Evolutionary conservation across 2,113 vertebrate genomes (phyloP).

Genomic region (Cavia aperea): DNA sequence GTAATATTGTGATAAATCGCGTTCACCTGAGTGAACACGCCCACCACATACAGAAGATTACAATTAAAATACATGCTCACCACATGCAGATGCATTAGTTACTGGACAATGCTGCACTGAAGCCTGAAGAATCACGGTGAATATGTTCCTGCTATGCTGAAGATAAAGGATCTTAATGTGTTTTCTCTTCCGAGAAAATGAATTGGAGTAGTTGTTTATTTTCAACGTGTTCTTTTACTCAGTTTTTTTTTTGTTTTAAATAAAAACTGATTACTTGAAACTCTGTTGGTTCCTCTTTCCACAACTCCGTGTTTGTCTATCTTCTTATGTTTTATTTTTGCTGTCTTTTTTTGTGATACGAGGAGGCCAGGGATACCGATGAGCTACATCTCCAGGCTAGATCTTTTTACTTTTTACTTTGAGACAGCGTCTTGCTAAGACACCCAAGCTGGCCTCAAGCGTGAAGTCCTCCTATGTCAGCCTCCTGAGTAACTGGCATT

Average conservation of each 20-base stretch:
- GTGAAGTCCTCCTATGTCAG: not conserved
- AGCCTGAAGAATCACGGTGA: not conserved
- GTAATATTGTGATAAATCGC: not conserved
- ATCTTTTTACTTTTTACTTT: not conserved
- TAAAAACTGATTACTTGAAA: not conserved
- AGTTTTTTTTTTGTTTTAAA: constrained; percentile 26
- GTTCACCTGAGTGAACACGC: not conserved
- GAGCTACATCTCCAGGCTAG: not conserved
- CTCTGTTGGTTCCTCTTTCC: not conserved
- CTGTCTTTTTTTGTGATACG: not conserved
- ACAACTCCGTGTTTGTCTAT: not conserved
- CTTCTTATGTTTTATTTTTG: not conserved
- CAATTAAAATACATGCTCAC: not conserved
- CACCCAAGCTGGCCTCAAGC: not conserved
- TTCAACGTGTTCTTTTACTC: not conserved
- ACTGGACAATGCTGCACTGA: not conserved
- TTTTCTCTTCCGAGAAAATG: not conserved
- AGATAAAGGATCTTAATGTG: not conserved
- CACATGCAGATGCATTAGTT: not conserved
- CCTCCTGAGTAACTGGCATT: not conserved
- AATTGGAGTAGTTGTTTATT: not conserved
- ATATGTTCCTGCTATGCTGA: not conserved
- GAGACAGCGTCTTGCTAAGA: not conserved
- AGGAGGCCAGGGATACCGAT: not conserved
- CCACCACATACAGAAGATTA: not conserved